Percentiles rank a stretch among this genome's conserved stretches.
Conservation (phyloP, 2,888 invertebrate species). For the Lucinisca nassula region DNA sequence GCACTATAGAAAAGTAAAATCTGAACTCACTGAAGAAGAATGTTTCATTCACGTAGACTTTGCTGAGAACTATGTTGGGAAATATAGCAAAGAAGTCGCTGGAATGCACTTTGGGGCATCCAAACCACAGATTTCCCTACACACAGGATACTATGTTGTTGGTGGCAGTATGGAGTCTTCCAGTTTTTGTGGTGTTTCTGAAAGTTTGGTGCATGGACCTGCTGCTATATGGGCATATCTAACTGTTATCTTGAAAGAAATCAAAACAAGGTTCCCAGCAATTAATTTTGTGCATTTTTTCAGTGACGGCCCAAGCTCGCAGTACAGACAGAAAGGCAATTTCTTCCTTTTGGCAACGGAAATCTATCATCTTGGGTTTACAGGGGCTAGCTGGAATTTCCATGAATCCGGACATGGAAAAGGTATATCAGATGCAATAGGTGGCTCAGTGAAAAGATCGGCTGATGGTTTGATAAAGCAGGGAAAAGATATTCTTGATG, state of each 20-base stretch:
- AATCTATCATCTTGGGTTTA: slow-evolving; percentile 27
- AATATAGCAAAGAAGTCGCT: slow-evolving; percentile 38
- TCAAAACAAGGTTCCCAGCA: slow-evolving; percentile 16
- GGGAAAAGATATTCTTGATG: slow-evolving; percentile 35
- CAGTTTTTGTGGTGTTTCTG: slow-evolving; percentile 82
- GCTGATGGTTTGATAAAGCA: slow-evolving; percentile 40
- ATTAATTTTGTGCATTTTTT: slow-evolving; percentile 47
- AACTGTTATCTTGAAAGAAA: neutral
- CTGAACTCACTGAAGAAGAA: slow-evolving; percentile 13
- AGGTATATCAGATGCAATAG: slow-evolving; percentile 82
- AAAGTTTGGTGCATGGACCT: slow-evolving; percentile 66
- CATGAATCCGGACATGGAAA: slow-evolving; percentile 85
- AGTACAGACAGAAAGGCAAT: slow-evolving; percentile 86
- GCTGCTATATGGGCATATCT: slow-evolving; percentile 10
- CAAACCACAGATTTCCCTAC: slow-evolving; percentile 37
- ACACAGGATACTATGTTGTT: slow-evolving; percentile 37
- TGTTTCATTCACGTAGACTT: slow-evolving; percentile 51
- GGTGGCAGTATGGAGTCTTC: slow-evolving; percentile 10
- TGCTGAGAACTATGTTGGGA: slow-evolving; percentile 44
- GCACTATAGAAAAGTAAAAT: slow-evolving; percentile 18
- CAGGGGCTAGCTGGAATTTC: slow-evolving; percentile 80
- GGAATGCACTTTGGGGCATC: slow-evolving; percentile 57
- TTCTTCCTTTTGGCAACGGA: slow-evolving; percentile 80
- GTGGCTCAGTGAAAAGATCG: slow-evolving; percentile 78
- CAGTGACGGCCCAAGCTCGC: slow-evolving; percentile 81